These are phyloP conservation scores for Ditylenchus dipsaci DNA, from an alignment of 1,140 invertebrate species.

Conservation along the genomic window DNA sequence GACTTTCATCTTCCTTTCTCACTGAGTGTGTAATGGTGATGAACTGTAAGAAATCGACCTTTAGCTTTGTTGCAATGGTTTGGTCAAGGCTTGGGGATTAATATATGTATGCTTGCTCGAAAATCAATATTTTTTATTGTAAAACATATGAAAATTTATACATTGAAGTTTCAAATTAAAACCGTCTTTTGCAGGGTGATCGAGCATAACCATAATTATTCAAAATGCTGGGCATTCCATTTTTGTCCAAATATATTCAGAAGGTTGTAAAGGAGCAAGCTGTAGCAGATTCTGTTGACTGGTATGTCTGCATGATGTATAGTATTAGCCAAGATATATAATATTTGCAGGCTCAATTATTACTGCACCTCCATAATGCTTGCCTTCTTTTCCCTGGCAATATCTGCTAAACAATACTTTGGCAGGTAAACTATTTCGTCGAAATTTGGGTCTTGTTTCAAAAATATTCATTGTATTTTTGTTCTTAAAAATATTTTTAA, in stretches of 20 bases:
- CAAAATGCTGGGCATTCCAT: slow-evolving; percentile 45
- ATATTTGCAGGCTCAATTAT: slow-evolving; percentile 42
- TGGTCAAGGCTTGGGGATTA: background rate
- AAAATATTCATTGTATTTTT: too few relatives aligned
- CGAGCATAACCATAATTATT: too few relatives aligned
- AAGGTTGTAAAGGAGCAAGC: slow-evolving; percentile 38
- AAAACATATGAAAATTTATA: too few relatives aligned
- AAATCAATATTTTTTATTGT: background rate
- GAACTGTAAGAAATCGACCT: too few relatives aligned
- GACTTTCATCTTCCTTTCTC: too few relatives aligned
- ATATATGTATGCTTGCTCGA: background rate
- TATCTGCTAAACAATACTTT: slow-evolving; percentile 56
- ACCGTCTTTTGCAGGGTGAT: too few relatives aligned
- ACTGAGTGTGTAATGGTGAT: too few relatives aligned
- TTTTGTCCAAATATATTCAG: slow-evolving; percentile 37
- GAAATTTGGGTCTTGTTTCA: background rate
- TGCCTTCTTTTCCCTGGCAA: slow-evolving; percentile 48
- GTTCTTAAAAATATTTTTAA: too few relatives aligned
- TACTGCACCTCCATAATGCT: slow-evolving; percentile 54
- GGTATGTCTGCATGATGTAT: slow-evolving; percentile 4
- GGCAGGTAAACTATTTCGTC: slow-evolving; percentile 14
- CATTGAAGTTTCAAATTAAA: too few relatives aligned
- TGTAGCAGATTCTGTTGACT: slow-evolving; percentile 54
- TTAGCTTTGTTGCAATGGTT: too few relatives aligned
- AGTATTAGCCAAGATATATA: too few relatives aligned